phyloP scores from a whole-genome alignment of 2,888 invertebrate genomes.

The Agrochola circellaris region DNA sequence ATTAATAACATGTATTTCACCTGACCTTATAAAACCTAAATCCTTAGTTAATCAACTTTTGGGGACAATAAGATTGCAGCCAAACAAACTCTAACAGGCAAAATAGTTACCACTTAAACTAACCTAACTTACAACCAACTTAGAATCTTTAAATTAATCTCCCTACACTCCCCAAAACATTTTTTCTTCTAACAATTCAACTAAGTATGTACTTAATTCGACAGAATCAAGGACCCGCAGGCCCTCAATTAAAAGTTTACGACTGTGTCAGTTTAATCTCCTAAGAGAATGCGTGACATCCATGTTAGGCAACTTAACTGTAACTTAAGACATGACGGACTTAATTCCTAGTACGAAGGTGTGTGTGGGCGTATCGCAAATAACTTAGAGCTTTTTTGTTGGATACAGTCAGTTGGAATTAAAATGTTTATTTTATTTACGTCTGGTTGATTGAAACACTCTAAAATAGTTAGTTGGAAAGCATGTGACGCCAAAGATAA shows the following conservation, averaged over 20 bases:
- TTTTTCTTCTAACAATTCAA: background rate
- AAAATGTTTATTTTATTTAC: background rate
- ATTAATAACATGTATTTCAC: background rate
- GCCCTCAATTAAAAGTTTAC: conserved; percentile 58
- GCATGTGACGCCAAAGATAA: background rate
- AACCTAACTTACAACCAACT: background rate
- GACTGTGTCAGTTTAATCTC: conserved; percentile 38
- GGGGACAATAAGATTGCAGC: no score
- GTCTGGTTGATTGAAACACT: background rate
- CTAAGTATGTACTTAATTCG: background rate
- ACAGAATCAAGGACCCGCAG: conserved; percentile 4
- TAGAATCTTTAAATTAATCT: background rate
- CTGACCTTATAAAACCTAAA: background rate
- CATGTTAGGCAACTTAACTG: conserved; percentile 53
- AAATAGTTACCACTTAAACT: no score
- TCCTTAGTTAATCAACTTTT: background rate
- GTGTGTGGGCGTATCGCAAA: conserved; percentile 36
- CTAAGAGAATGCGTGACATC: conserved; percentile 36
- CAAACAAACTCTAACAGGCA: background rate
- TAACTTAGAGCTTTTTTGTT: conserved; percentile 16
- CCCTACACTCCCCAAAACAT: background rate
- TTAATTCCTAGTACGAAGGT: conserved; percentile 47
- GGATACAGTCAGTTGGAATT: background rate
- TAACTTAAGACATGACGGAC: conserved; percentile 38
- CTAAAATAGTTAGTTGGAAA: background rate